A percentile compares a stretch with the other conserved stretches of the same genome.
Conservation (phyloP, 2,888 invertebrate species). For the Syrphus vitripennis region DNA sequence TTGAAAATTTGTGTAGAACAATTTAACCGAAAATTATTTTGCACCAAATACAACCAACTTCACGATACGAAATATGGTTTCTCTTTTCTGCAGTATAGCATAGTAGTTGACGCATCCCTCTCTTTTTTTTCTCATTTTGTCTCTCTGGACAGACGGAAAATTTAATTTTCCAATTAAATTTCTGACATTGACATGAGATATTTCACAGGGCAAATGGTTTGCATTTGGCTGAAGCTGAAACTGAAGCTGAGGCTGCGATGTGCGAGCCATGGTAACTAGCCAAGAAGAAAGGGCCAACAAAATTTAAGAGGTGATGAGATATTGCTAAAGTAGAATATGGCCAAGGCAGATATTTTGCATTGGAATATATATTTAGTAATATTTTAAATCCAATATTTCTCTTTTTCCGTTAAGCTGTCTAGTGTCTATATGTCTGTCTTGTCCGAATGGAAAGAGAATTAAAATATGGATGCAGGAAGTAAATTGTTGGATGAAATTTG, state of each 20-base stretch:
- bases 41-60: constrained; percentile 15
- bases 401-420: neutral
- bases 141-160: constrained; percentile 12
- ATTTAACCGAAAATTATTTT: constrained; percentile 36
- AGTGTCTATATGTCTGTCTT: too few relatives aligned
- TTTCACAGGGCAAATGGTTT: neutral
- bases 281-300: neutral
- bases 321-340: neutral
- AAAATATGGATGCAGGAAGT: neutral
- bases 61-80: neutral
- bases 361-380: constrained; percentile 8
- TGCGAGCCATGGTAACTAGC: neutral
- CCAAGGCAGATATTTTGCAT: neutral
- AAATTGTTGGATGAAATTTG: neutral
- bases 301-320: constrained; percentile 10
- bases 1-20: constrained; percentile 18
- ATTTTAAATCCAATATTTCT: neutral
- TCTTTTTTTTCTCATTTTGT: neutral
- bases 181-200: constrained; percentile 42
- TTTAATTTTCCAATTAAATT: constrained; percentile 63
- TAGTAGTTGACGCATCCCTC: neutral
- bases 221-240: neutral
- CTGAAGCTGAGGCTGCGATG: too few relatives aligned
- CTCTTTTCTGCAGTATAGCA: neutral
- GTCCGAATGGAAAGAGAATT: neutral